Evolutionary conservation across 2,797 vertebrate species (phyloP).

Genomic region (Lycodopsis pacificus): DNA sequence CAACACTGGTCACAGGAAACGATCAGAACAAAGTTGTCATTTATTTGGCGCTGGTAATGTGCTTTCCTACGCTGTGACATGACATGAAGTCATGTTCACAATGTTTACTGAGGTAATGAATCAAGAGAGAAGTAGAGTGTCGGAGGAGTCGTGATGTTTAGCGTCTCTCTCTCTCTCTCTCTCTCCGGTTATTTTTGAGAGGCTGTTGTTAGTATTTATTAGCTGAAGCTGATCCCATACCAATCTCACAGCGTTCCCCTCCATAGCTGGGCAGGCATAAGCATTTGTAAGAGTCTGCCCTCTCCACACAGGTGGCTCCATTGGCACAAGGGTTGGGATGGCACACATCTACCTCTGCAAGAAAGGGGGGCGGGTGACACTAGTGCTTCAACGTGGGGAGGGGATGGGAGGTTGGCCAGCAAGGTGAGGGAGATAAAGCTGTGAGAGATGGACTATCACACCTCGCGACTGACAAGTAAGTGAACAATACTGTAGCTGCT

Average conservation of each 20-base stretch:
- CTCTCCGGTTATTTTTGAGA: conserved; percentile 66
- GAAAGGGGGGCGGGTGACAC: conserved; percentile 91
- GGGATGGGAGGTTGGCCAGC: conserved; percentile 73
- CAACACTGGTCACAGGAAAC: too few relatives aligned
- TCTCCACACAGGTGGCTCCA: conserved; percentile 97
- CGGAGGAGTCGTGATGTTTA: background rate
- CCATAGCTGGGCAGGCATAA: conserved; percentile 99
- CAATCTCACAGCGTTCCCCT: conserved; percentile 96
- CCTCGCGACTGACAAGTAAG: conserved; percentile 53
- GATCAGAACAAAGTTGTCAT: too few relatives aligned
- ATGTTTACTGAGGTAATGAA: too few relatives aligned
- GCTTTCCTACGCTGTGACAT: too few relatives aligned
- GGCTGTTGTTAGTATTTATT: conserved; percentile 87
- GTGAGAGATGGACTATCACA: conserved; percentile 36
- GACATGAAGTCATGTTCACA: too few relatives aligned
- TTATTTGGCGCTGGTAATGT: too few relatives aligned
- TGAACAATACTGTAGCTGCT: conserved; percentile 60
- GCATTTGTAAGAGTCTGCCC: conserved; percentile 96
- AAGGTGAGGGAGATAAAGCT: background rate
- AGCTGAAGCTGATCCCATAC: conserved; percentile 96
- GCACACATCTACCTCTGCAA: conserved; percentile 98
- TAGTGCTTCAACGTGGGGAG: conserved; percentile 80
- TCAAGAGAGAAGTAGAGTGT: too few relatives aligned
- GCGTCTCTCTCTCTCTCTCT: conserved; percentile 35
- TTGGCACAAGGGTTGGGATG: conserved; percentile 96